Base-by-base conservation (phyloP, 1,140 invertebrate species). In the Lepidurus packardi region DNA sequence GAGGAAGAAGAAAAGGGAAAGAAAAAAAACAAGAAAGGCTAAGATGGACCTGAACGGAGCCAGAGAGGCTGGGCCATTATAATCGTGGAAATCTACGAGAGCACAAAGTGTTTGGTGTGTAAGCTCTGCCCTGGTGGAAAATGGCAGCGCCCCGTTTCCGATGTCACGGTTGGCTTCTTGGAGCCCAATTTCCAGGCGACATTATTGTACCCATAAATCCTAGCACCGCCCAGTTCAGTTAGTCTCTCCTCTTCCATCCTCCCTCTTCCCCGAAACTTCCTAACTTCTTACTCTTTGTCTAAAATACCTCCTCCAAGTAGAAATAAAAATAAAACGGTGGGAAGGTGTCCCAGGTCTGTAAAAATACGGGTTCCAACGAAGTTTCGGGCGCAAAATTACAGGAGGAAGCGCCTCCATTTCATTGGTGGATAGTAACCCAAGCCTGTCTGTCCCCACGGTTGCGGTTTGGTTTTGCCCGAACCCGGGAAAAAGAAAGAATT, bases 141-240 rank as follows among this genome's bases (percentile, higher is more conserved):
- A 65, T 65, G 53, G 53, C 53, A 9, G 53, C 53, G 53, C 53
- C 53, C 53, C 53, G 53, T 65, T 65, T 65, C 53, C 53, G 53
- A 65, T 65, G 53, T 65, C 53, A 65, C 53, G 53, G 53, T 65
- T 65, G 53, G 53, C 53, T 65, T 65, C 53, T 65, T 65, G 53
- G 53, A 65, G 53, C 53, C 53, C 53, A 65, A 65, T 65, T 65
- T 65, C 53, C 53, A 65, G 53, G 53, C 53, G 53, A 65, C 53
- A 65, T 65, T 65, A 65, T 65, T 65, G 53, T 65, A 65, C 53
- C 53, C 53, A 65, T 65, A 65, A 65, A 65, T 65, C 53, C 53
- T 65, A 65, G 13, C 53, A 16, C 53, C 53, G 53, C 53, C 53
- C 53, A 65, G 53, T 65, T 65, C 53, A 65, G 53, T 65, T 65